phyloP scores from a whole-genome alignment of 2,113 vertebrate genomes.

The Datnioides undecimradiatus region DNA sequence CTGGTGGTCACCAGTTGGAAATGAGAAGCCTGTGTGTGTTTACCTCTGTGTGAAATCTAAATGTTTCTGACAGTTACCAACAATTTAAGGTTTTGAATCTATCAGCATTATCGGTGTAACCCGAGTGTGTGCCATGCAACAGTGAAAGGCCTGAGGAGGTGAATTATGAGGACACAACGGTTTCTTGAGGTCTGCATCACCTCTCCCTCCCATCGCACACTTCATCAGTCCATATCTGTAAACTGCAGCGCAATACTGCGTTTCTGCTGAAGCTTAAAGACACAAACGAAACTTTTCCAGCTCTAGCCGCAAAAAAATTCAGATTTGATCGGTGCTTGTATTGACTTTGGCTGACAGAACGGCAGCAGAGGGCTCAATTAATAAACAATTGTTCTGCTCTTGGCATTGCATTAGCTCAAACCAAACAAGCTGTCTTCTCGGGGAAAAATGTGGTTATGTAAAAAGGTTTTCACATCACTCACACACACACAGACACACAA shows the following conservation, averaged over 20 bases:
- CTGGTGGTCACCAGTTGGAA: fast-evolving
- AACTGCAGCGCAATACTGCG: not conserved
- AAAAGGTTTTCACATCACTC: conserved; percentile 36
- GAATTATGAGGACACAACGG: not conserved
- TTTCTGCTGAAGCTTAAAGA: conserved; percentile 25
- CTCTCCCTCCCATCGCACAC: not conserved
- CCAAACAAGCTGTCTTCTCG: conserved; percentile 54
- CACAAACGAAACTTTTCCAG: not conserved
- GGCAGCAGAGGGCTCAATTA: conserved; percentile 46
- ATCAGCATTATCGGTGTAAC: no score
- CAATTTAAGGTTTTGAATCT: no score
- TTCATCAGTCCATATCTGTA: not conserved
- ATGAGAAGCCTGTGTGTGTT: not conserved
- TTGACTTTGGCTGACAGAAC: conserved; percentile 15
- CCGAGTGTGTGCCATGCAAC: not conserved
- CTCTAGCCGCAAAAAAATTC: conserved; percentile 2
- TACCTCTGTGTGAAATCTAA: not conserved
- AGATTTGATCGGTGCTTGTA: not conserved
- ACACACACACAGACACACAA: not conserved
- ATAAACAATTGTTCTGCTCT: conserved; percentile 39
- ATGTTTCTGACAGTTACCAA: no score
- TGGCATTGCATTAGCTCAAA: conserved; percentile 34
- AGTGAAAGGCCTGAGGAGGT: not conserved
- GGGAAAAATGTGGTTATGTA: conserved; percentile 46
- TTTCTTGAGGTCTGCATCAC: not conserved